Percentiles rank a stretch among this genome's conserved stretches.
phyloP scores from a whole-genome alignment of 1,140 invertebrate species.

The Achroia grisella region DNA sequence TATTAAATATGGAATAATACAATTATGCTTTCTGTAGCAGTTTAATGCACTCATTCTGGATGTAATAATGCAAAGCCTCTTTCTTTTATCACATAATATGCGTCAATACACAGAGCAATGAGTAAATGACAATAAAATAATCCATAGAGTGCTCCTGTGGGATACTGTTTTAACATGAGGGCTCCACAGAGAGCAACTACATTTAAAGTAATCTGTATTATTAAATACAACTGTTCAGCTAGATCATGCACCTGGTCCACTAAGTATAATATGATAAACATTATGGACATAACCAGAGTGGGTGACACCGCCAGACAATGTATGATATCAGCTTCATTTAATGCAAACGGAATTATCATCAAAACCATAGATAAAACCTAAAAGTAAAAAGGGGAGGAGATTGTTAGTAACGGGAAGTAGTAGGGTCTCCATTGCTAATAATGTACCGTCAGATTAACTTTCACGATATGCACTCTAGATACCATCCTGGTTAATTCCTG shows the following conservation, averaged over 20 bases:
- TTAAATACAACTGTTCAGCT: constrained; percentile 51
- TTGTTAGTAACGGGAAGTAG: no score
- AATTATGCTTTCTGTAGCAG: constrained; percentile 17
- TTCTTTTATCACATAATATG: constrained; percentile 49
- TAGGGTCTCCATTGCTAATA: no score
- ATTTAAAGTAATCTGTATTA: constrained; percentile 35
- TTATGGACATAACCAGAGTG: constrained; percentile 46
- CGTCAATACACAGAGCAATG: constrained; percentile 45
- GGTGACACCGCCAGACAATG: constrained; percentile 55
- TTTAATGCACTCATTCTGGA: constrained; percentile 16
- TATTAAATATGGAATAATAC: constrained; percentile 20
- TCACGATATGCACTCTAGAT: no score
- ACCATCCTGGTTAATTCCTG: no score
- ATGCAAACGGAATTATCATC: constrained; percentile 48
- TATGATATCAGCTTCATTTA: constrained; percentile 30
- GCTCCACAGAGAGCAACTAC: constrained; percentile 23
- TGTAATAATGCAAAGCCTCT: constrained; percentile 35
- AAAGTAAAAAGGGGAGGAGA: constrained; percentile 47
- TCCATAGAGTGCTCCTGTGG: constrained; percentile 31
- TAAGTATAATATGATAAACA: constrained; percentile 55
- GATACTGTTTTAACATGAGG: constrained; percentile 15
- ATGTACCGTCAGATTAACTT: no score
- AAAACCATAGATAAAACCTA: constrained; percentile 60
- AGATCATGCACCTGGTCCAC: constrained; percentile 59
- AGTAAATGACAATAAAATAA: constrained; percentile 52